A percentile compares a stretch with the other conserved stretches of the same genome.
Conservation (phyloP, 2,797 vertebrate species). For the Sebastes aleutianus region DNA sequence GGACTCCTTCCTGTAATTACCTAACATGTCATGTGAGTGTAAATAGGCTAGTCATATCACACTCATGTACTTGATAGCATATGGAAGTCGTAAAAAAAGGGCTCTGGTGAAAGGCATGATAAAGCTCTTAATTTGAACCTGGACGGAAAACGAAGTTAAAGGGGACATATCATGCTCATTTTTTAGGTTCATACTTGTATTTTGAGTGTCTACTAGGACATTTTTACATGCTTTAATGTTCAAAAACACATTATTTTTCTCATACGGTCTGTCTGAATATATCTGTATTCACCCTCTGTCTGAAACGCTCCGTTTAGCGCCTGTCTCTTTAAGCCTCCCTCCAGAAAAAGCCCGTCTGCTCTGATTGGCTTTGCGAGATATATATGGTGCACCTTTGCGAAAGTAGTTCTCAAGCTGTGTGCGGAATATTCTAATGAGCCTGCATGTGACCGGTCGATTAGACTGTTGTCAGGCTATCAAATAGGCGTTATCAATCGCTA, state of each 20-base stretch:
- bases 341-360: too few relatives aligned
- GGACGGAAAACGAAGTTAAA: constrained; percentile 20
- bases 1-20: constrained; percentile 1
- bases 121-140: constrained; percentile 36
- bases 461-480: background rate
- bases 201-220: too few relatives aligned
- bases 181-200: too few relatives aligned
- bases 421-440: background rate
- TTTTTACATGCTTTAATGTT: too few relatives aligned
- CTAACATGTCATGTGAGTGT: constrained; percentile 12
- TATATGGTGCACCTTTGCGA: too few relatives aligned
- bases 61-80: background rate
- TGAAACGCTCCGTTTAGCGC: too few relatives aligned
- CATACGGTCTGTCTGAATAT: too few relatives aligned
- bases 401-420: background rate
- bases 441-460: background rate
- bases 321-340: too few relatives aligned
- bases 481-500: background rate
- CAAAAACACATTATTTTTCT: too few relatives aligned
- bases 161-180: too few relatives aligned
- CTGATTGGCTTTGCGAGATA: too few relatives aligned
- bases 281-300: too few relatives aligned
- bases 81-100: background rate
- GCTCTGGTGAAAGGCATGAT: constrained; percentile 1
- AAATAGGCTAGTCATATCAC: background rate